phyloP scores from a whole-genome alignment of 2,113 vertebrate genomes.

The Lynx canadensis region DNA sequence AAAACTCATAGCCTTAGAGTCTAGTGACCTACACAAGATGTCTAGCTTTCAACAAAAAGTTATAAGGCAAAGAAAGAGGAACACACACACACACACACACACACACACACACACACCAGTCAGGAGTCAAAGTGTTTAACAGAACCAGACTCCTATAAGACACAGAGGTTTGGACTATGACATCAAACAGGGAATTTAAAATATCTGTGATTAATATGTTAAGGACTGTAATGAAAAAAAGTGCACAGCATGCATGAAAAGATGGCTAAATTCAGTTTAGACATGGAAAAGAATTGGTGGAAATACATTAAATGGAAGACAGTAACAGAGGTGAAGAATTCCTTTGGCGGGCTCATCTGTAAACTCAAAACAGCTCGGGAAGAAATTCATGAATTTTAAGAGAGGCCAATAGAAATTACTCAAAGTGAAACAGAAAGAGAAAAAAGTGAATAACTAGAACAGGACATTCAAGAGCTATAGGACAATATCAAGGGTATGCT shows the following conservation, averaged over 20 bases:
- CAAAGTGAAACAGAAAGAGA: not conserved
- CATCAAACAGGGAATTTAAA: not conserved
- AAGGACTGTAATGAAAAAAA: not conserved
- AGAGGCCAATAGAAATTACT: not conserved
- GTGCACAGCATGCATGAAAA: not conserved
- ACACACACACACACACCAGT: not conserved
- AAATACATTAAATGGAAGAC: not conserved
- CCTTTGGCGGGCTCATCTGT: not conserved
- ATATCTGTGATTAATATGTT: not conserved
- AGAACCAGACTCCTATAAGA: not conserved
- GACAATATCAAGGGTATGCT: not conserved
- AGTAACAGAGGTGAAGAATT: not conserved
- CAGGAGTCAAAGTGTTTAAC: not conserved
- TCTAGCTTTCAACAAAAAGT: conserved; percentile 13
- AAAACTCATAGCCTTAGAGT: not conserved
- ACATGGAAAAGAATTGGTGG: not conserved
- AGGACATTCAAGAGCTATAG: not conserved
- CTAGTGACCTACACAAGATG: not conserved
- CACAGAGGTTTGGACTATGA: not conserved
- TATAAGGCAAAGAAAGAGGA: not conserved
- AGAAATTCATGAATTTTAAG: not conserved
- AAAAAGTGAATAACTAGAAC: not conserved
- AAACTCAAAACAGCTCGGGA: conserved; percentile 16
- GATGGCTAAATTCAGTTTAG: not conserved
- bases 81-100: not conserved